Evolutionary conservation across 2,888 invertebrate genomes (phyloP).

Genomic region (Leptinotarsa rubiginosa): DNA sequence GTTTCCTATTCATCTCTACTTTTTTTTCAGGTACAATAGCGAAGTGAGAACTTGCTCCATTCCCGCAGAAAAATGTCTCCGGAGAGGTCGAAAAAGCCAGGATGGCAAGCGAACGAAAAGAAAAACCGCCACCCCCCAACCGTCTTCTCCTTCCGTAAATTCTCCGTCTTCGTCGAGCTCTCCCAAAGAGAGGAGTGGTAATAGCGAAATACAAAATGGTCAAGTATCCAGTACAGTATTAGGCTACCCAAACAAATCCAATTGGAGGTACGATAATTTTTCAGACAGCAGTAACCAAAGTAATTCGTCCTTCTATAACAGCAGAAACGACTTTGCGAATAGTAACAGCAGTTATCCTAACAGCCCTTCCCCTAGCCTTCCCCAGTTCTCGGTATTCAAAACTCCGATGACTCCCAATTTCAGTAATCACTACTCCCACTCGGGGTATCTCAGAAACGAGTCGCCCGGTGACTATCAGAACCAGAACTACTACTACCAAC

Average conservation of each 20-base stretch:
- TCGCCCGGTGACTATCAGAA: constrained; percentile 31
- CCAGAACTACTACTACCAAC: constrained; percentile 34
- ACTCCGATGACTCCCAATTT: constrained; percentile 41
- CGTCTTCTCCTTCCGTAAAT: constrained; percentile 39
- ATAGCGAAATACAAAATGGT: constrained; percentile 80
- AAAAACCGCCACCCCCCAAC: constrained; percentile 41
- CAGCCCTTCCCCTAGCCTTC: constrained; percentile 41
- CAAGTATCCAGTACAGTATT: constrained; percentile 87
- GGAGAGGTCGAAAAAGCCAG: constrained; percentile 83
- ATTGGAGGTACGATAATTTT: constrained; percentile 56
- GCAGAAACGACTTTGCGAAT: constrained; percentile 39
- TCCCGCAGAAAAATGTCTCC: constrained; percentile 66
- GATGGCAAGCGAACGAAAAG: constrained; percentile 72
- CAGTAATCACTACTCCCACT: constrained; percentile 34
- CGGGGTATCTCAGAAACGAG: constrained; percentile 30
- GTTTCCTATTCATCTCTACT: constrained; percentile 8
- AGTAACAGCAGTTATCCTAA: constrained; percentile 46
- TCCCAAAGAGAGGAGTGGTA: constrained; percentile 25
- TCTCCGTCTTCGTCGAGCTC: constrained; percentile 33
- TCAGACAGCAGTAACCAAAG: constrained; percentile 41
- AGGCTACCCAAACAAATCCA: constrained; percentile 65
- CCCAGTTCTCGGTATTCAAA: constrained; percentile 51
- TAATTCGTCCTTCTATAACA: constrained; percentile 39
- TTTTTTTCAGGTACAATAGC: constrained; percentile 46
- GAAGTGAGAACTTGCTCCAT: constrained; percentile 52